Base-by-base conservation (phyloP, 2,888 invertebrate species). In the Ganaspis brasiliensis region DNA sequence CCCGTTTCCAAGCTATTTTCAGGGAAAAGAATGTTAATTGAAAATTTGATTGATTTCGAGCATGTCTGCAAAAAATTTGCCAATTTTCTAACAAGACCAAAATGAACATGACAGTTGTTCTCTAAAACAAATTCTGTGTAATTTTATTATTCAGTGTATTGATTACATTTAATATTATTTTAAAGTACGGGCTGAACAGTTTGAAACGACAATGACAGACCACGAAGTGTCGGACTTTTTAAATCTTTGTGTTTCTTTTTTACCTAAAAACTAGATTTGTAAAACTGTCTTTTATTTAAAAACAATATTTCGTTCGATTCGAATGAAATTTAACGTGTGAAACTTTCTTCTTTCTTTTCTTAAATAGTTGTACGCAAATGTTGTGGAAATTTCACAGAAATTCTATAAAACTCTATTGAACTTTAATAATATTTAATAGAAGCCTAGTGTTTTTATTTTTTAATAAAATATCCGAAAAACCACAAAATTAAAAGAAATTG, bases 111-210 rank as follows among this genome's bases (percentile, higher is more conserved):
- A 16, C 52, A 52, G 9, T 16, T 52, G 52, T 52, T 52, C n/a
- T 8, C 52, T 52, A 16, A 52, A 52, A 52, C 52, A 52, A 52
- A 52, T 52, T 52, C 52, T 19, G 8, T 52, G 52, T 52, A 16
- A 21, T 52, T 52, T 52, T 52, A 52, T 52, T 52, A 52, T 52
- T 52, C 52, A 52, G 16, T 52, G 16, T 19, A 52, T 52, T 19
- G 52, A 52, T 52, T 19, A 52, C n/a, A 19, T 52, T 52, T 4
- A 49, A 49, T 49, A n/a, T n/a, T 52, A 6, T 52, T 52, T 52
- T 8, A 52, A 52, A 16, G 52, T 52, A 52, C 8, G n/a, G 4
- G 52, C 52, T 52, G 16, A 52, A 52, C n/a, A 52, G 5, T 52
- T 19, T 2, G n/a, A 14, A 49, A 52, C 52, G 19, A 19, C 52